Evolutionary conservation across 2,888 invertebrate species (phyloP).

Genomic region (Cloeon dipterum): DNA sequence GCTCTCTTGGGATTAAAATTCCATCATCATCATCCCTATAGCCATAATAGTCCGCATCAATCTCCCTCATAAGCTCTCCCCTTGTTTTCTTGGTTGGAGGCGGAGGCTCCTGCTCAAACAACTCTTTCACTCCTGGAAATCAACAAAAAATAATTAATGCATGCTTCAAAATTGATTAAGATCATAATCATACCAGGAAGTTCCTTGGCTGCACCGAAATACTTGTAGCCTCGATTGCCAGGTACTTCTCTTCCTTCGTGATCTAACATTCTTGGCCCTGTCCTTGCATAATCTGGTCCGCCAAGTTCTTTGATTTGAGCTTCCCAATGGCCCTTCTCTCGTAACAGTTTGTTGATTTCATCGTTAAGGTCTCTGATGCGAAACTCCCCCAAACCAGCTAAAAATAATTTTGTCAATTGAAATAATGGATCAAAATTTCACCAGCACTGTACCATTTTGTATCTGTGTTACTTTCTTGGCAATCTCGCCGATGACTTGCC

Average conservation of each 20-base stretch:
- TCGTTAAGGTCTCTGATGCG: slow-evolving; percentile 94
- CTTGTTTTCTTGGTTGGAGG: slow-evolving; percentile 76
- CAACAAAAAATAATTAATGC: background rate
- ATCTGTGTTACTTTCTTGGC: slow-evolving; percentile 98
- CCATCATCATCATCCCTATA: slow-evolving; percentile 98
- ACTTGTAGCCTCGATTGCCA: slow-evolving; percentile 94
- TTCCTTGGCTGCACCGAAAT: slow-evolving; percentile 96
- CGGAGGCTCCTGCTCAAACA: slow-evolving; percentile 91
- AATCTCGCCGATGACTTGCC: slow-evolving; percentile 92
- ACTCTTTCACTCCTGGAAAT: slow-evolving; percentile 72
- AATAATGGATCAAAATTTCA: background rate
- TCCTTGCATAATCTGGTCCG: slow-evolving; percentile 79
- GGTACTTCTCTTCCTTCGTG: slow-evolving; percentile 92
- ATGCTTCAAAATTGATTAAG: no score
- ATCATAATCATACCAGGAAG: slow-evolving; percentile 57
- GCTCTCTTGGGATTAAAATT: slow-evolving; percentile 69
- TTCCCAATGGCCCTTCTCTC: slow-evolving; percentile 97
- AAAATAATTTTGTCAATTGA: slow-evolving; percentile 9
- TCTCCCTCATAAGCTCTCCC: slow-evolving; percentile 91
- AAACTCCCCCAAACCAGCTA: slow-evolving; percentile 95
- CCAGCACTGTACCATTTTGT: slow-evolving; percentile 52
- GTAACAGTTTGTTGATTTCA: slow-evolving; percentile 91
- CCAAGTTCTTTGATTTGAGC: slow-evolving; percentile 85
- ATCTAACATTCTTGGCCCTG: slow-evolving; percentile 82
- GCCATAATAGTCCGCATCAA: slow-evolving; percentile 98